Base-by-base conservation (phyloP, 2,797 vertebrate genomes). In the Aselliscus stoliczkanus region DNA sequence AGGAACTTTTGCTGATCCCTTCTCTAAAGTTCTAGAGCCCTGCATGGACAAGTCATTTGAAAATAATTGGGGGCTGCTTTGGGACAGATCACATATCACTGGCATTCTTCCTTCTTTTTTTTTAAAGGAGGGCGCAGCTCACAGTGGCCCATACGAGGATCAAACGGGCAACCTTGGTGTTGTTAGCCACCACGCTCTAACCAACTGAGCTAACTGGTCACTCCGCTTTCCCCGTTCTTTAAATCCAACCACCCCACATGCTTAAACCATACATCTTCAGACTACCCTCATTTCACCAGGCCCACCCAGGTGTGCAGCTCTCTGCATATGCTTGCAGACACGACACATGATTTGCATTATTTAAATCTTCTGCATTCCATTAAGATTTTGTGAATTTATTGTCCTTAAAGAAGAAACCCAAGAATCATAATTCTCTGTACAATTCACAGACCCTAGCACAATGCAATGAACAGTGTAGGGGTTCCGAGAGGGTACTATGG, bases 401-500 rank as follows among this genome's bases (percentile, higher is more conserved):
- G n/a, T 65, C 39, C 31, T 90, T 31, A 42, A 62, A 65, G 27
- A 65, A 81, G 20, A 93, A 54, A 90, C 7, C 39, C 52, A 80
- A 20, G 60, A 93, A 69, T 58, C 27, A 0, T 21, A 31, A 25
- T 37, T 64, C 39, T 77, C 11, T 7, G 34, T 18, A 18, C 1
- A 8, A 21, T 1, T 27, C 39, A 34, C 29, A 44, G 50, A 17
- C 42, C 23, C n/a, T 23, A 25, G 21, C 21, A 47, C 20, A 4
- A 23, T 27, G 14, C 34, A 47, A 18, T 0, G 39, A 18, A 72
- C 60, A 50, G 25, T 11, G 21, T 0, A 58, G 37, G 50, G 15
- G 2, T 39, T 42, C 65, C 0, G 1, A 44, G 50, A 54, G 2
- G 4, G 12, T 0, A 0, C 15, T 2, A 1, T 0, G 4, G 18